Percentiles rank a stretch among this genome's conserved stretches.
phyloP scores from a whole-genome alignment of 2,797 vertebrate genomes.

The Salmo trutta region DNA sequence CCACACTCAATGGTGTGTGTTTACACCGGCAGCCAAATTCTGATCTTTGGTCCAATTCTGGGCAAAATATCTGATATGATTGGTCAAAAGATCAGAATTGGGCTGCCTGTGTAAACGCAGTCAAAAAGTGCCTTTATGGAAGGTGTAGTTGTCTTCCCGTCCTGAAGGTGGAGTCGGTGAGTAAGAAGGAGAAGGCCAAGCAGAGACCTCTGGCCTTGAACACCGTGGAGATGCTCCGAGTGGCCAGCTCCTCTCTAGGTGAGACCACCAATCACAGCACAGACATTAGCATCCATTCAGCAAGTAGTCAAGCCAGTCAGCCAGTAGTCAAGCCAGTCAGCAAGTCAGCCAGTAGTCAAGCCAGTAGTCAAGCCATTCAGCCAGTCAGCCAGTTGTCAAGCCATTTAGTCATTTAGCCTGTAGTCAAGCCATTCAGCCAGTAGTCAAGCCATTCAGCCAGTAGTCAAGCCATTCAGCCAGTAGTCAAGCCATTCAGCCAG shows the following conservation, averaged over 20 bases:
- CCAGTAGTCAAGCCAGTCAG: too few species aligned
- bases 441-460: too few species aligned
- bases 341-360: too few species aligned
- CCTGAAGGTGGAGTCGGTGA: slow-evolving; percentile 89
- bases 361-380: too few species aligned
- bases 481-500: too few species aligned
- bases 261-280: slow-evolving; percentile 4
- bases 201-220: slow-evolving; percentile 94
- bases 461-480: too few species aligned
- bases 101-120: neutral
- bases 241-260: slow-evolving; percentile 94
- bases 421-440: too few species aligned
- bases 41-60: too few species aligned
- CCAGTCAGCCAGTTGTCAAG: too few species aligned
- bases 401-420: too few species aligned
- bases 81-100: neutral
- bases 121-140: neutral
- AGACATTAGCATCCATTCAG: neutral
- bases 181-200: slow-evolving; percentile 94
- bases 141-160: neutral
- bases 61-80: neutral
- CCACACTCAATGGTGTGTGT: too few species aligned
- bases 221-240: slow-evolving; percentile 97
- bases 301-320: neutral
- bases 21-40: too few species aligned